Evolutionary conservation across 2,797 vertebrate species (phyloP), one percentile per base, ranked within the genome.

Genomic region (Protonibea diacanthus): DNA sequence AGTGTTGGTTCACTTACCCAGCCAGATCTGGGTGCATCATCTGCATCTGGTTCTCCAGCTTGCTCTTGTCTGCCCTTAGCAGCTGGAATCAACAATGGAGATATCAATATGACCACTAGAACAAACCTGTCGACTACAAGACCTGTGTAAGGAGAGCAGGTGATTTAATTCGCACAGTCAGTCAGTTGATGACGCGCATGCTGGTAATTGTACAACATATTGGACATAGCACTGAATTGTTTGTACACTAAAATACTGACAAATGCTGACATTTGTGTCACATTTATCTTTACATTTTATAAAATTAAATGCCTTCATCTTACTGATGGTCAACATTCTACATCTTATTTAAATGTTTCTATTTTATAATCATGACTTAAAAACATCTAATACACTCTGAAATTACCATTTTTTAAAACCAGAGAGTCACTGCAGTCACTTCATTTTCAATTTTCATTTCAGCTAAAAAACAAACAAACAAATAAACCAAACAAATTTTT

Each of bases 11-110:
- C 33, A 85, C 97, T 95, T 85, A 99, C 97, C 90, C 88, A 5
- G 95, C 85, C 52, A 97, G 82, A 44, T 97, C 96, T 15, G 97
- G 96, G 47, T 97, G 95, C 84, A 97, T 89, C 80, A 95, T 93
- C 82, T 96, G 95, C 80, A 98, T 78, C 75, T 95, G 96, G 73
- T 74, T 94, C 90, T 96, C 94, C 78, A 99, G 85, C 63, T 96
- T 95, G 42, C 55, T 95, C 86, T 98, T 98, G 78, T 98, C 96
- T 14, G 90, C 92, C 67, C 96, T 91, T 81, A 98, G 87, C 44
- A 94, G 83, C 97, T 99, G 63, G 21, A 75, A 94, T 81, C 18
- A 42, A 76, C 45, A 80, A 71, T 33, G 78, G 62, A 76, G 61
- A 64, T 56, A 66, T 17, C 23, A 69, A 69, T 20, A 40, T 74